phyloP scores from a whole-genome alignment of 2,888 invertebrate species.

The Caenorhabditis sp. region DNA sequence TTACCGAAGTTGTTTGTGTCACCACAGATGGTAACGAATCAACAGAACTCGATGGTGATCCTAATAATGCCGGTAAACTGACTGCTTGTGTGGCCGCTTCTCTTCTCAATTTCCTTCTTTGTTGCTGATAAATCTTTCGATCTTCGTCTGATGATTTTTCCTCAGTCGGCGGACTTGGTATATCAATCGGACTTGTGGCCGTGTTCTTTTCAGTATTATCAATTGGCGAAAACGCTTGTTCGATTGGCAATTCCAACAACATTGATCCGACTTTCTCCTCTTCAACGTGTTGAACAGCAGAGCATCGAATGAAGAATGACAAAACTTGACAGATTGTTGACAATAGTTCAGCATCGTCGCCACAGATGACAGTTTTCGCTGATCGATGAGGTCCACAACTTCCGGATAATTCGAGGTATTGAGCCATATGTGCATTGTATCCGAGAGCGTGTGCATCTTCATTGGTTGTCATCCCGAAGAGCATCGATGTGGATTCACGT shows the following conservation, averaged over 20 bases:
- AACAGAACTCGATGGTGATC: slow-evolving; percentile 10
- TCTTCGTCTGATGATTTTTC: slow-evolving; percentile 4
- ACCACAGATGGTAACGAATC: slow-evolving; percentile 15
- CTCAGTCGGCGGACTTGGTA: neutral
- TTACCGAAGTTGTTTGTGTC: neutral
- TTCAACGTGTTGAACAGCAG: slow-evolving; percentile 51
- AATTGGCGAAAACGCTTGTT: slow-evolving; percentile 30
- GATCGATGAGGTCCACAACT: slow-evolving; percentile 83
- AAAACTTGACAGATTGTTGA: slow-evolving; percentile 79
- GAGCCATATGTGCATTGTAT: slow-evolving; percentile 89
- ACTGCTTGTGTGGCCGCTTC: neutral
- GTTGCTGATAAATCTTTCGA: neutral
- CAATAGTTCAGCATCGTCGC: slow-evolving; percentile 76
- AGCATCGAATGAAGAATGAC: slow-evolving; percentile 86
- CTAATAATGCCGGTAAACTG: neutral
- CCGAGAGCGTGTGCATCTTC: slow-evolving; percentile 72
- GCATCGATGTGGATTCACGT: neutral
- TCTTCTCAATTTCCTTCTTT: neutral
- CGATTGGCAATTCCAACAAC: slow-evolving; percentile 26
- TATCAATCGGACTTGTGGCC: neutral
- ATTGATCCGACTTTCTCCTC: slow-evolving; percentile 19
- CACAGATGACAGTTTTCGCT: slow-evolving; percentile 80
- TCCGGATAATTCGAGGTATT: slow-evolving; percentile 78
- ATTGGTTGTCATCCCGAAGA: slow-evolving; percentile 52
- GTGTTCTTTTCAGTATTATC: neutral